Evolutionary conservation across 2,888 invertebrate species (phyloP), one percentile per base, ranked within the genome.

Genomic region (Eupeodes latifasciatus): DNA sequence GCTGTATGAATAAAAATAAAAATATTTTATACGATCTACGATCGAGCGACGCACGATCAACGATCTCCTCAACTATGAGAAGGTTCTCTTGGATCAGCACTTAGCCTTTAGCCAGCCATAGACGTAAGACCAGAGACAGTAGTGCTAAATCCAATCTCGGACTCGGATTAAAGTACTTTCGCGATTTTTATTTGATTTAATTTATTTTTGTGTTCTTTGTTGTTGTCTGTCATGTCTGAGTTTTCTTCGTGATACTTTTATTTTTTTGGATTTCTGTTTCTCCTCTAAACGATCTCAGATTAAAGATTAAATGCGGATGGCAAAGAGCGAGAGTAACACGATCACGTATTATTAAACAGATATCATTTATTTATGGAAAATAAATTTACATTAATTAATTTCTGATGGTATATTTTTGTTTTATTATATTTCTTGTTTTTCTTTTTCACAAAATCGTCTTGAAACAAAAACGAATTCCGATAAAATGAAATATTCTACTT

Each of bases 321-420:
- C 53, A 83, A 79, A 71, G 79, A 82, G 59, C 80, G 77, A 84
- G 72, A 77, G 53, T 80, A 76, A 69, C 59, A 61, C 62, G 87
- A 84, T 88, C 87, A 87, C 76, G 85, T 85, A 61, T 86, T 83
- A 71, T 75, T 61, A 69, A 82, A 78, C 62, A 75, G 69, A 75
- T 86, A 78, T 78, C 69, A 69, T 69, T 67, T 81, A 71, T 75
- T 81, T 75, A 66, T 64, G 49, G 59, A 72, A 72, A 74, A 84
- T 62, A 81, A 72, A 81, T 77, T 77, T 77, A 55, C 49, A 72
- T 72, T 19, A n/a, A 47, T 57, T 59, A 72, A 6, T 34, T 61
- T 51, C 14, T 61, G 64, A 72, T 77, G 7, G 47, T 66, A 59
- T 27, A 27, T 27, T 9, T 62, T 57, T 57, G 53, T 49, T 71